Conservation (phyloP, 2,797 vertebrate species). For the Pantherophis alleghaniensis region DNA sequence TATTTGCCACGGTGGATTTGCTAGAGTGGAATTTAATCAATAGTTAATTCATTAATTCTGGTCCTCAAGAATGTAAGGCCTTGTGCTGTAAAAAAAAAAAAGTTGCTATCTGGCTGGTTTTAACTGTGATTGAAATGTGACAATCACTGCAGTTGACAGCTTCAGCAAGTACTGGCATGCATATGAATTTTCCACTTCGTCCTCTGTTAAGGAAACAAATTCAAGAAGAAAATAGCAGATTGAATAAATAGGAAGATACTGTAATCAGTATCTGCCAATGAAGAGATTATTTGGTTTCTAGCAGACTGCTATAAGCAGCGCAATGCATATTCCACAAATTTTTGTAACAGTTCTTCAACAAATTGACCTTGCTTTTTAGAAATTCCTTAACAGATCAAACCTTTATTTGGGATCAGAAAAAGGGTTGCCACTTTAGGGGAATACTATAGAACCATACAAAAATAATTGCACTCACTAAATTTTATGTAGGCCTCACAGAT, state of each 20-base stretch:
- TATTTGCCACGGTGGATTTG: slow-evolving; percentile 89
- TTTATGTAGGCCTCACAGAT: background rate
- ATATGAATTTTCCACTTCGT: slow-evolving; percentile 72
- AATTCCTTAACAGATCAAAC: slow-evolving; percentile 17
- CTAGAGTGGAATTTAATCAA: slow-evolving; percentile 91
- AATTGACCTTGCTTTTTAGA: slow-evolving; percentile 17
- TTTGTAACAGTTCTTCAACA: slow-evolving; percentile 21
- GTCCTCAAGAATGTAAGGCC: slow-evolving; percentile 67
- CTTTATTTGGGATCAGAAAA: slow-evolving; percentile 11
- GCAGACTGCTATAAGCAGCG: slow-evolving; percentile 36
- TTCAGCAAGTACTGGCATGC: slow-evolving; percentile 57
- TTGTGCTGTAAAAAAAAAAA: slow-evolving; percentile 52
- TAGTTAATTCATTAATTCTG: slow-evolving; percentile 92
- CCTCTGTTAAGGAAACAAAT: slow-evolving; percentile 58
- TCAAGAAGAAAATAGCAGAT: slow-evolving; percentile 40
- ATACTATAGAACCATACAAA: slow-evolving; percentile 52
- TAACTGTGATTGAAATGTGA: slow-evolving; percentile 82
- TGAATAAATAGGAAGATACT: slow-evolving; percentile 51
- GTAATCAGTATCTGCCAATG: slow-evolving; percentile 42
- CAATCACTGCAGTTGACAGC: slow-evolving; percentile 68
- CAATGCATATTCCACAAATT: slow-evolving; percentile 34
- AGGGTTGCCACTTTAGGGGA: slow-evolving; percentile 42
- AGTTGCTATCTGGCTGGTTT: slow-evolving; percentile 60
- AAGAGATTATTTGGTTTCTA: slow-evolving; percentile 47
- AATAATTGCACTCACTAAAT: slow-evolving; percentile 54